A percentile compares a stretch with the other conserved stretches of the same genome.
Conservation (phyloP, 2,888 invertebrate species). For the Cosmorhoe ocellata region DNA sequence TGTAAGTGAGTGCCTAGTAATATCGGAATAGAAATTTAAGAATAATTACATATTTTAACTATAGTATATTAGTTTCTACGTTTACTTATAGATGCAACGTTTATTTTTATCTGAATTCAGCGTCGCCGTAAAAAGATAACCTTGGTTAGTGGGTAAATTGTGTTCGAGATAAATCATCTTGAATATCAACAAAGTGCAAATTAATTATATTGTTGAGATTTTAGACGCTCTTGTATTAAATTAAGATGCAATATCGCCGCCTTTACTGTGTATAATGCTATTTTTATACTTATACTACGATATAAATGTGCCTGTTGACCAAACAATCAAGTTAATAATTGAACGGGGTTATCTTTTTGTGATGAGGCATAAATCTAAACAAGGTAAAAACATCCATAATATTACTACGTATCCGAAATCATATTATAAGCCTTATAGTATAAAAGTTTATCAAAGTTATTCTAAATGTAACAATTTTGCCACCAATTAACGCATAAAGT, state of each 20-base stretch:
- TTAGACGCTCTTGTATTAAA: too few relatives aligned
- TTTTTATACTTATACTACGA: conserved; percentile 5
- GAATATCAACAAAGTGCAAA: too few relatives aligned
- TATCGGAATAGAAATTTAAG: conserved; percentile 23
- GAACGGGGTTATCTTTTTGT: conserved; percentile 13
- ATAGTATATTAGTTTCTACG: conserved; percentile 16
- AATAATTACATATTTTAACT: conserved; percentile 5
- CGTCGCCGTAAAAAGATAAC: conserved; percentile 13
- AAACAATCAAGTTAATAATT: background rate
- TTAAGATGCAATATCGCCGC: background rate
- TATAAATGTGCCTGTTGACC: background rate
- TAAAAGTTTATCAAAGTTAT: conserved; percentile 25
- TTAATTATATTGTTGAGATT: too few relatives aligned
- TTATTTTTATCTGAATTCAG: conserved; percentile 4
- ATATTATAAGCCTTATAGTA: background rate
- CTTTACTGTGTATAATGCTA: background rate
- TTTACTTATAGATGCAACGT: too few relatives aligned
- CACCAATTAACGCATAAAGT: conserved; percentile 10
- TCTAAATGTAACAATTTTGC: conserved; percentile 17
- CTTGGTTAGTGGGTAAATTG: background rate
- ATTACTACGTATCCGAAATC: background rate
- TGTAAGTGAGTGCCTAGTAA: conserved; percentile 24
- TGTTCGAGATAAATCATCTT: background rate
- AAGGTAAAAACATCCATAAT: too few relatives aligned
- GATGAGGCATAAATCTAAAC: conserved; percentile 13